A percentile compares a stretch with the other conserved stretches of the same genome.
These are phyloP conservation scores for Myotis vivesi DNA, from an alignment of 2,797 vertebrate species.

Conservation along the genomic window DNA sequence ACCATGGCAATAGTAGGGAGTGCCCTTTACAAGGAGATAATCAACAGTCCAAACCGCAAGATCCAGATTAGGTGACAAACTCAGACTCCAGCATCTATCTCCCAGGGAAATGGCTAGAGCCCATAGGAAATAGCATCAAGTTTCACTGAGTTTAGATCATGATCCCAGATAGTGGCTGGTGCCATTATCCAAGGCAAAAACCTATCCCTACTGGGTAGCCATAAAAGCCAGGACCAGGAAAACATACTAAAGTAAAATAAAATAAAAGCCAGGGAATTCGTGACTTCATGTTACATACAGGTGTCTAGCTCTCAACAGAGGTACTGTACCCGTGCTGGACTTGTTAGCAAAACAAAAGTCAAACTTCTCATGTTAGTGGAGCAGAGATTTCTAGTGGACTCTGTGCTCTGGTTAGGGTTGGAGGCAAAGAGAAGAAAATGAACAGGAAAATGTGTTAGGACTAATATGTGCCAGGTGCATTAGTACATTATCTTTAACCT, in stretches of 20 bases:
- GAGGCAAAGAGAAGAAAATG: not conserved
- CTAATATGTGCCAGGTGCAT: not conserved
- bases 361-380: not conserved
- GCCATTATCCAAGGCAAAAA: not conserved
- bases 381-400: not conserved
- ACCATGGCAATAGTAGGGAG: not conserved
- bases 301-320: not conserved
- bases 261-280: not conserved
- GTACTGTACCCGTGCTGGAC: not conserved
- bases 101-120: not conserved
- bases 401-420: not conserved
- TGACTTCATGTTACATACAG: not conserved
- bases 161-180: not conserved
- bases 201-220: not conserved
- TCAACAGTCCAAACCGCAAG: not conserved
- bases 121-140: not conserved
- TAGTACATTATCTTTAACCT: not conserved
- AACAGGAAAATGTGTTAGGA: not conserved
- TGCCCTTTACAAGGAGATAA: not conserved
- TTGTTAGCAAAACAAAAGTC: not conserved
- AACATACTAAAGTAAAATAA: no score
- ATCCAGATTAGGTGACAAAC: not conserved
- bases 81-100: not conserved
- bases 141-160: not conserved
- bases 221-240: not conserved